Evolutionary conservation across 2,797 vertebrate genomes (phyloP).

Genomic region (Aythya fuligula): DNA sequence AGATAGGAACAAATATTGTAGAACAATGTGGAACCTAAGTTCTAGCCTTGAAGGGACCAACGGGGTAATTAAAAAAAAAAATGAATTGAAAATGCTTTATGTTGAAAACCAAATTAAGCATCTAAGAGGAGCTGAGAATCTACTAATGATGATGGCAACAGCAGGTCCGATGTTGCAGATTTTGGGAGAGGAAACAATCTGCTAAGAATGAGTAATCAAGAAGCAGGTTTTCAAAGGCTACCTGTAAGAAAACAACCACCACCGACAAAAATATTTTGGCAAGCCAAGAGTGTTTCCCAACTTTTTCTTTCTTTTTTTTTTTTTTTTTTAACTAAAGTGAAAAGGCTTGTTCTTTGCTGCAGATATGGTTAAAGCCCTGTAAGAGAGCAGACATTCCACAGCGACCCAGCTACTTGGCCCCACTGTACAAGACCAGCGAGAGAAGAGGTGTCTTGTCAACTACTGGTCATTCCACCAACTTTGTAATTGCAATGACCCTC

Average conservation of each 20-base stretch:
- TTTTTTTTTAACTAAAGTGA: neutral
- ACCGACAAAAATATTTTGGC: neutral
- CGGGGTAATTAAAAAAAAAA: neutral
- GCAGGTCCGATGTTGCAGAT: neutral
- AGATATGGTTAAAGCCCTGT: conserved; percentile 91
- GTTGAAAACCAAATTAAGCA: neutral
- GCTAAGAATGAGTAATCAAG: neutral
- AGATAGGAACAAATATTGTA: neutral
- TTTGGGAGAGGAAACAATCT: neutral
- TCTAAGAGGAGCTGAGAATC: neutral
- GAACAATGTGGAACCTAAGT: neutral
- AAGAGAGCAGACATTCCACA: conserved; percentile 82
- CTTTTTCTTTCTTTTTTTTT: no score
- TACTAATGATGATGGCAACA: neutral
- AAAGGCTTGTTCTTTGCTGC: neutral
- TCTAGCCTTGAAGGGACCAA: neutral
- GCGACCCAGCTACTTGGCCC: conserved; percentile 82
- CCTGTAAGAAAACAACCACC: neutral
- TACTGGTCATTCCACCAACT: conserved; percentile 90
- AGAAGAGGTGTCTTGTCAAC: conserved; percentile 88
- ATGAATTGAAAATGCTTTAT: neutral
- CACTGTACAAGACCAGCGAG: conserved; percentile 90
- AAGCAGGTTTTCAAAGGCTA: neutral
- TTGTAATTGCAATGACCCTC: conserved; percentile 86
- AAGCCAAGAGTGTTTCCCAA: neutral